These are phyloP conservation scores for Crotalus helleri DNA, from an alignment of 2,113 vertebrate genomes.

Conservation along the genomic window DNA sequence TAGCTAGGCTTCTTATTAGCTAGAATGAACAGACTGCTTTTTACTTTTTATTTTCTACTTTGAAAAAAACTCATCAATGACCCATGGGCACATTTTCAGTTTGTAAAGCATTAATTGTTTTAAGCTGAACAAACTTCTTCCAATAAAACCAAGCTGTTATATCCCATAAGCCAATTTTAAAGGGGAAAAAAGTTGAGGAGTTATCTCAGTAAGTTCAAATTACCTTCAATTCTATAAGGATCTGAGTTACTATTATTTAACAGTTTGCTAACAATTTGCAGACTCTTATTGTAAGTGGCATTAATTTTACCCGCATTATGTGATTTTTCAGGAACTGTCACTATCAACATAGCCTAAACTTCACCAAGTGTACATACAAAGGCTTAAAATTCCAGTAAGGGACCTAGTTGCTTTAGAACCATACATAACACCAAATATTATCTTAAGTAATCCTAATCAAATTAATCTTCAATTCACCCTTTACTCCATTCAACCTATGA, in stretches of 20 bases:
- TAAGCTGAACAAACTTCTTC: not conserved
- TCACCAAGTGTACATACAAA: conserved; percentile 34
- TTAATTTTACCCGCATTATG: conserved; percentile 53
- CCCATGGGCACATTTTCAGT: not conserved
- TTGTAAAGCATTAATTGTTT: not conserved
- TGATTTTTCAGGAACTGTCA: conserved; percentile 40
- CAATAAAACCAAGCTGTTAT: conserved; percentile 10
- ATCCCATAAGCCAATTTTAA: not conserved
- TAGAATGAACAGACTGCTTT: not conserved
- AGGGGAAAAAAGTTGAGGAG: not conserved
- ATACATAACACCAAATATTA: conserved; percentile 76
- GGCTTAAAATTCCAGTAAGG: conserved; percentile 32
- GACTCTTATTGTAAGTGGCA: conserved; percentile 52
- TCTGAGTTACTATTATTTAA: conserved; percentile 36
- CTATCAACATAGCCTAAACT: conserved; percentile 1
- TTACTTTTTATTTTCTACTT: not conserved
- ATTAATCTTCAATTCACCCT: conserved; percentile 72
- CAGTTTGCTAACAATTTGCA: conserved; percentile 45
- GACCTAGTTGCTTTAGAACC: conserved; percentile 56
- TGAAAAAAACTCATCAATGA: not conserved
- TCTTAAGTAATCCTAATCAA: conserved; percentile 79
- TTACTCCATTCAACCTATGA: conserved; percentile 67
- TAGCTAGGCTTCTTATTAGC: not conserved
- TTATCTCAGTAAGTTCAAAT: conserved; percentile 25
- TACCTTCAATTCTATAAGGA: conserved; percentile 43